phyloP scores from a whole-genome alignment of 2,888 invertebrate species.

The Parelbella ahira region DNA sequence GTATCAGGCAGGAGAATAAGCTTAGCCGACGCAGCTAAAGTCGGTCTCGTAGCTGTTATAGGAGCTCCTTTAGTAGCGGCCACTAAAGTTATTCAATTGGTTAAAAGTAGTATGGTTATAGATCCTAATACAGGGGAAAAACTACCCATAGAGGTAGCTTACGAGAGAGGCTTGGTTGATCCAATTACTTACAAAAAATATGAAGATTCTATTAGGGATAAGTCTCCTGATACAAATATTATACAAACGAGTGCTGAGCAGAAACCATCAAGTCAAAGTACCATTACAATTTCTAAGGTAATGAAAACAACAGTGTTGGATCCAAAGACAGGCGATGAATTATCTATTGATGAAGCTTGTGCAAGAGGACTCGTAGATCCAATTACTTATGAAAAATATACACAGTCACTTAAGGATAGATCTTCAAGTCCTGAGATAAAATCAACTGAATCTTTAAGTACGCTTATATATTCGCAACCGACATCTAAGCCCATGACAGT shows the following conservation, averaged over 20 bases:
- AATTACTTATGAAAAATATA: conserved; percentile 71
- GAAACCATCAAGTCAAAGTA: conserved; percentile 26
- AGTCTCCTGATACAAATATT: conserved; percentile 42
- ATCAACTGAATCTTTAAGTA: too few relatives aligned
- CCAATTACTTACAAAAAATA: conserved; percentile 74
- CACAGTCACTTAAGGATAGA: conserved; percentile 53
- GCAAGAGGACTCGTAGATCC: conserved; percentile 84
- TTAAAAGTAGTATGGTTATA: conserved; percentile 82
- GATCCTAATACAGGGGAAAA: conserved; percentile 91
- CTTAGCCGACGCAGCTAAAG: conserved; percentile 87
- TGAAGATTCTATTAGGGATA: conserved; percentile 67
- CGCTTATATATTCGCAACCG: too few relatives aligned
- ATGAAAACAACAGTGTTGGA: conserved; percentile 81
- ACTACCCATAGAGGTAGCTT: conserved; percentile 89
- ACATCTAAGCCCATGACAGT: conserved; percentile 79
- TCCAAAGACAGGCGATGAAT: conserved; percentile 86
- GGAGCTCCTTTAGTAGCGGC: conserved; percentile 88
- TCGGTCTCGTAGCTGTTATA: conserved; percentile 87
- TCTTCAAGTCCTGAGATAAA: conserved; percentile 37
- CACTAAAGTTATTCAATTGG: conserved; percentile 84
- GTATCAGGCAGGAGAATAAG: conserved; percentile 83
- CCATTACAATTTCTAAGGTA: conserved; percentile 45
- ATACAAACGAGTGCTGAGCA: neutral
- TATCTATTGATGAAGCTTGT: conserved; percentile 84
- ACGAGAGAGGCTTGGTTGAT: conserved; percentile 87